Conservation (phyloP, 2,888 invertebrate genomes). For the Tribolium freemani region DNA sequence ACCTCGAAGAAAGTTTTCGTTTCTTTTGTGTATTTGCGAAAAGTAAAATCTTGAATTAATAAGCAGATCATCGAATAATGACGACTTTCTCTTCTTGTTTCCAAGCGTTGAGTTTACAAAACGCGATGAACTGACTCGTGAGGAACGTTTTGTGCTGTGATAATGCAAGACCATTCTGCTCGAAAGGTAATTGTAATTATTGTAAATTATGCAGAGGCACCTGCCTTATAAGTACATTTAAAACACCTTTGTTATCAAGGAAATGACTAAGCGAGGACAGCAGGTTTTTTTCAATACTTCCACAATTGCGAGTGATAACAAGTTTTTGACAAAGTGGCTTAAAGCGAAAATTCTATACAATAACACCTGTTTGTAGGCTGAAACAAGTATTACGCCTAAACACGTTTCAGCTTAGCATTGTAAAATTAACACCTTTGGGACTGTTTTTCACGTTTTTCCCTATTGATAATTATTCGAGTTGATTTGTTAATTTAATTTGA, state of each 20-base stretch:
- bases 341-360: not conserved
- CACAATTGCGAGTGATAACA: not conserved
- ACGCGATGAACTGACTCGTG: not conserved
- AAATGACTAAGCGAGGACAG: conserved; percentile 16
- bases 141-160: conserved; percentile 2
- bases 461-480: not conserved
- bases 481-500: not conserved
- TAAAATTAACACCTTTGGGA: too few species aligned
- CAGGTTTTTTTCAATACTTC: not conserved
- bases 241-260: conserved; percentile 13
- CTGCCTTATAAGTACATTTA: conserved; percentile 7
- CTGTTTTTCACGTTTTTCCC: too few species aligned
- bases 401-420: not conserved
- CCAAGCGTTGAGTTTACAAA: conserved; percentile 17
- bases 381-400: not conserved
- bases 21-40: conserved; percentile 20
- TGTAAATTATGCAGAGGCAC: not conserved
- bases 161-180: not conserved
- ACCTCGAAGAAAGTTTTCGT: conserved; percentile 35
- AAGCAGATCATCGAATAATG: conserved; percentile 34
- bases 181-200: conserved; percentile 2
- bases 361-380: not conserved
- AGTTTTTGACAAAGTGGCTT: not conserved
- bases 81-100: conserved; percentile 40
- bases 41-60: conserved; percentile 39